Evolutionary conservation across 2,888 invertebrate genomes (phyloP), one percentile per base, ranked within the genome.

Genomic region (Dicyrtomina minuta): DNA sequence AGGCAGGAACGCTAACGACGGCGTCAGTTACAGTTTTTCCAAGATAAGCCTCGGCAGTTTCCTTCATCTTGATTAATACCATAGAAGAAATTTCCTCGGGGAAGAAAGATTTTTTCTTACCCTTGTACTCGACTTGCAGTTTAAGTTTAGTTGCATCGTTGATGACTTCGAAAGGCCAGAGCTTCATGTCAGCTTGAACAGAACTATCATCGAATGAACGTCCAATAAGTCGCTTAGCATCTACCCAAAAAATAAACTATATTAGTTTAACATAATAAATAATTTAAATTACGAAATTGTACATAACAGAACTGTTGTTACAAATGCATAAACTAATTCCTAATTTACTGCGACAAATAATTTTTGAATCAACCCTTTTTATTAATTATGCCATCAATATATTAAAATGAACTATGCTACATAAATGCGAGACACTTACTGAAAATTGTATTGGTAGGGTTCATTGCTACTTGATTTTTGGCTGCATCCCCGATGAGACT

Each of bases 101-200:
- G n/a, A n/a, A n/a, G n/a, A n/a, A n/a, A n/a, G n/a, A n/a, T n/a
- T n/a, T n/a, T n/a, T n/a, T n/a, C n/a, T n/a, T n/a, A n/a, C n/a
- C n/a, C n/a, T n/a, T n/a, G n/a, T n/a, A n/a, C n/a, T n/a, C n/a
- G n/a, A n/a, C n/a, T n/a, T n/a, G n/a, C n/a, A n/a, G n/a, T n/a
- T n/a, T n/a, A n/a, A n/a, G n/a, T n/a, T n/a, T n/a, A n/a, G n/a
- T n/a, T n/a, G n/a, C n/a, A n/a, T n/a, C n/a, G n/a, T n/a, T n/a
- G n/a, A n/a, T n/a, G n/a, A n/a, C n/a, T n/a, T n/a, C n/a, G n/a
- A n/a, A n/a, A n/a, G n/a, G n/a, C n/a, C n/a, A n/a, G n/a, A n/a
- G 91, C 84, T 95, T 93, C 87, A 95, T 90, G 82, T 96, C 96
- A 62, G 88, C 88, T 84, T 96, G 96, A 67, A 98, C 93, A 17